Percentiles rank a stretch among this genome's conserved stretches.
phyloP scores from a whole-genome alignment of 2,888 invertebrate genomes.

The Crossocerus cetratus region DNA sequence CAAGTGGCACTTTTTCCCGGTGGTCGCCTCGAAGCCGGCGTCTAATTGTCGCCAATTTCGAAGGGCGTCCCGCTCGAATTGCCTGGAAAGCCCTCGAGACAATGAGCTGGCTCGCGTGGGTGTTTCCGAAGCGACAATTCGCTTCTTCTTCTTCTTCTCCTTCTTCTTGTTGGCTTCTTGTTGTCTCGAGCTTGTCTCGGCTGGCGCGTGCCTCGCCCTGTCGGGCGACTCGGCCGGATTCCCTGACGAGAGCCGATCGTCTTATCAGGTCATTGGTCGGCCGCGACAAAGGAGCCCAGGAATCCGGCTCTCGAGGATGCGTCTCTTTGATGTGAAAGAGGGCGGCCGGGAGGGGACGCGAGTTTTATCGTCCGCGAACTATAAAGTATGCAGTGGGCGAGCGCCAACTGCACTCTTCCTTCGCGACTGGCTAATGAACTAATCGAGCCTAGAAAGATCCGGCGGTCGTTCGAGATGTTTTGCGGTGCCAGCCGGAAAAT shows the following conservation, averaged over 20 bases:
- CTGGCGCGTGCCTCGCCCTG: neutral
- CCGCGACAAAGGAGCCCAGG: slow-evolving; percentile 28
- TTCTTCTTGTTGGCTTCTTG: neutral
- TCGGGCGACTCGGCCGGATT: slow-evolving; percentile 10
- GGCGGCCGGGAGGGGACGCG: neutral
- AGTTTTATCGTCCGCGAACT: neutral
- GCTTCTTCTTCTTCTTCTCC: slow-evolving; percentile 3
- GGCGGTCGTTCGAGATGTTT: neutral
- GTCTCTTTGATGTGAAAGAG: neutral
- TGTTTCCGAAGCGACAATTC: slow-evolving; percentile 36
- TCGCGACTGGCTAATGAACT: slow-evolving; percentile 1
- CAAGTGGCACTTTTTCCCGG: no score
- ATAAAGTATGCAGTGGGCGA: no score
- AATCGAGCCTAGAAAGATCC: neutral
- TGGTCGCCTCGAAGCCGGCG: slow-evolving; percentile 24
- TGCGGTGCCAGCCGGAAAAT: neutral
- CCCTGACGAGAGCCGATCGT: slow-evolving; percentile 22
- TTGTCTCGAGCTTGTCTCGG: slow-evolving; percentile 1
- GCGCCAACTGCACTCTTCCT: neutral
- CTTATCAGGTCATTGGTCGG: slow-evolving; percentile 38
- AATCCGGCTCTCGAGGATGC: slow-evolving; percentile 5
- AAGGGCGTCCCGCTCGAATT: slow-evolving; percentile 25
- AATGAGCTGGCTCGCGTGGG: slow-evolving; percentile 48
- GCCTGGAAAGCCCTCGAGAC: slow-evolving; percentile 36
- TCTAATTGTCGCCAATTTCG: slow-evolving; percentile 50